phyloP scores from a whole-genome alignment of 2,113 vertebrate species.

The Panurus biarmicus region DNA sequence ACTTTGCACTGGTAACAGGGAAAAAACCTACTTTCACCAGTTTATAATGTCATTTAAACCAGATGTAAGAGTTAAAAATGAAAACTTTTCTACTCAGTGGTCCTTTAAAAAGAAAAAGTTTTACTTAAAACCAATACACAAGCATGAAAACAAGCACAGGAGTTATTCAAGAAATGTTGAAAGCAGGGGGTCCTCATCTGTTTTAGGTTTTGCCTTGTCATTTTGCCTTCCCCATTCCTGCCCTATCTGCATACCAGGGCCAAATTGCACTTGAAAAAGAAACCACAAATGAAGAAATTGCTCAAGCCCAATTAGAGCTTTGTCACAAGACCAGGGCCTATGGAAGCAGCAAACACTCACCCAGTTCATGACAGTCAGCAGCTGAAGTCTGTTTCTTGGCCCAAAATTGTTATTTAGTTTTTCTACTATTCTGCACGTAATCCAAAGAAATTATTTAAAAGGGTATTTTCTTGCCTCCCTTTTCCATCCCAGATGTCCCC shows the following conservation, averaged over 20 bases:
- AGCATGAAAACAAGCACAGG: neutral
- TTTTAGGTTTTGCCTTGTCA: neutral
- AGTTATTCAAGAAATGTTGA: neutral
- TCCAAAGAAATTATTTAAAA: neutral
- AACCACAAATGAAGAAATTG: neutral
- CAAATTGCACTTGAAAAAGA: neutral
- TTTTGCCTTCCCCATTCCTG: neutral
- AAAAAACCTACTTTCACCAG: neutral
- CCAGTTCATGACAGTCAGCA: neutral
- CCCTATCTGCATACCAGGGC: neutral
- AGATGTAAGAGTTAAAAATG: neutral
- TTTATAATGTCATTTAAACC: neutral
- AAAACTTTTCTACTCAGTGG: neutral
- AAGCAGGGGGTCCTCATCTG: neutral
- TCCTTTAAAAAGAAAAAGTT: neutral
- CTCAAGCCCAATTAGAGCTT: neutral
- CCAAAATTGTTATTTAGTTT: neutral
- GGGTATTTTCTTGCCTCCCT: neutral
- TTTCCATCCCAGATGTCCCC: neutral
- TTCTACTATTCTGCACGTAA: neutral
- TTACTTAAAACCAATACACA: neutral
- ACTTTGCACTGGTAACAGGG: neutral
- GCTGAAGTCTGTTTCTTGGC: neutral
- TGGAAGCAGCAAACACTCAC: neutral
- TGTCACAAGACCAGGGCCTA: neutral